Percentiles rank a stretch among this genome's conserved stretches.
Evolutionary conservation across 2,888 invertebrate species (phyloP).

Genomic region (Invenusta paracnida): DNA sequence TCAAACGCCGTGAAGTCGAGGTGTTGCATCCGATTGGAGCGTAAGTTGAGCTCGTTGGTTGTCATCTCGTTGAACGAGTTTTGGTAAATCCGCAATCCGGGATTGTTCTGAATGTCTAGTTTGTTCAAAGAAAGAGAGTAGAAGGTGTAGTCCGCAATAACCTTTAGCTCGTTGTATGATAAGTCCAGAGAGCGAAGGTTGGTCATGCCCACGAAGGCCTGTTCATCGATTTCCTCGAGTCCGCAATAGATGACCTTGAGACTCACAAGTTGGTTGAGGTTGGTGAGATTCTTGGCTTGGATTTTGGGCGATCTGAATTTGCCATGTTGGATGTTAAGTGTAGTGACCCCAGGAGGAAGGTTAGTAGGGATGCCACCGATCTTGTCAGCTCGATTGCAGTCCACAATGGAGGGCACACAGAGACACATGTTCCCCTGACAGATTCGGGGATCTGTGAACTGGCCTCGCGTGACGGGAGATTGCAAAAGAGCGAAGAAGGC

Average conservation of each 20-base stretch:
- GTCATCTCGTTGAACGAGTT: not conserved
- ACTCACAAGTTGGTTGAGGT: not conserved
- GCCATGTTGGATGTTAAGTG: not conserved
- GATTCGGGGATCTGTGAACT: not conserved
- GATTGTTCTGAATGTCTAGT: slow-evolving; percentile 12
- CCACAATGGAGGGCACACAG: not conserved
- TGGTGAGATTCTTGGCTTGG: not conserved
- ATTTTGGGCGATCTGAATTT: not conserved
- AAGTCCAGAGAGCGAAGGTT: not conserved
- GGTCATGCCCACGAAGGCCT: not conserved
- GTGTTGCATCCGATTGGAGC: not conserved
- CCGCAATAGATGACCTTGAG: slow-evolving; percentile 7
- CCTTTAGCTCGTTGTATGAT: not conserved
- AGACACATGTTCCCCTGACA: not conserved
- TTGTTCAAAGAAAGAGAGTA: not conserved
- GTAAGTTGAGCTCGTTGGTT: not conserved
- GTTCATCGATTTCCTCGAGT: not conserved
- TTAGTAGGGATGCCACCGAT: not conserved
- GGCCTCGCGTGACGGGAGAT: too few species aligned
- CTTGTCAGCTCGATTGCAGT: not conserved
- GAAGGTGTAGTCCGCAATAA: not conserved
- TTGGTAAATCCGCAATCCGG: not conserved
- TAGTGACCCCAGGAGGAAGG: not conserved
- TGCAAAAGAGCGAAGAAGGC: too few species aligned
- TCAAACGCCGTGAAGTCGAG: not conserved